Evolutionary conservation across 2,888 invertebrate species (phyloP).

Genomic region (Pristionchus entomophagus): DNA sequence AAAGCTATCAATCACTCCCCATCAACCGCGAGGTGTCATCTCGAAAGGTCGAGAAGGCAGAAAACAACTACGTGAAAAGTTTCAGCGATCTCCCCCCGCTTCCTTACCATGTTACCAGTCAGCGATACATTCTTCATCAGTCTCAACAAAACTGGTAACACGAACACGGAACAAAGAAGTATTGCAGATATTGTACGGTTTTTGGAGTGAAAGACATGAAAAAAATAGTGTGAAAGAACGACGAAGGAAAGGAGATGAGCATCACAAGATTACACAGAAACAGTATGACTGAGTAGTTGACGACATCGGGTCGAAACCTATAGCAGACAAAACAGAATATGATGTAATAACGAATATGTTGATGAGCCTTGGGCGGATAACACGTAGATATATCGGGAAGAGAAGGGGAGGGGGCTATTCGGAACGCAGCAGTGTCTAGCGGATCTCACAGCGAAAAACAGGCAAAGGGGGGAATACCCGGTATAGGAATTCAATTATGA

Average conservation of each 20-base stretch:
- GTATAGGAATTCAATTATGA: neutral
- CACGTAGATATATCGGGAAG: constrained; percentile 25
- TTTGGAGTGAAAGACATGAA: constrained; percentile 27
- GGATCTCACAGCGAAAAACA: neutral
- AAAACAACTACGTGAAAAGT: neutral
- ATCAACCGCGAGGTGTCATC: neutral
- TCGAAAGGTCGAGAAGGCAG: constrained; percentile 8
- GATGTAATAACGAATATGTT: constrained; percentile 16
- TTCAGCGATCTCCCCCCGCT: neutral
- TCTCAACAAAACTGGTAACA: neutral
- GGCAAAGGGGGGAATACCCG: constrained; percentile 19
- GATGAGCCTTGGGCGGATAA: constrained; percentile 28
- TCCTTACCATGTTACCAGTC: neutral
- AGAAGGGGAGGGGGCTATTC: neutral
- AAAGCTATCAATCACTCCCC: constrained; percentile 11
- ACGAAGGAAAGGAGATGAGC: neutral
- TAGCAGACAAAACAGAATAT: constrained; percentile 28
- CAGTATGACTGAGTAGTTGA: constrained; percentile 15
- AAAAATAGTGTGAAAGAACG: neutral
- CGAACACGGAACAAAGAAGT: neutral
- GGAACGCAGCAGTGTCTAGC: neutral
- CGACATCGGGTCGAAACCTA: constrained; percentile 22
- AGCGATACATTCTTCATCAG: neutral
- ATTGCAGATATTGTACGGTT: constrained; percentile 17
- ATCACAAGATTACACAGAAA: constrained; percentile 5